phyloP scores from a whole-genome alignment of 2,797 vertebrate genomes.

The Carapus acus region DNA sequence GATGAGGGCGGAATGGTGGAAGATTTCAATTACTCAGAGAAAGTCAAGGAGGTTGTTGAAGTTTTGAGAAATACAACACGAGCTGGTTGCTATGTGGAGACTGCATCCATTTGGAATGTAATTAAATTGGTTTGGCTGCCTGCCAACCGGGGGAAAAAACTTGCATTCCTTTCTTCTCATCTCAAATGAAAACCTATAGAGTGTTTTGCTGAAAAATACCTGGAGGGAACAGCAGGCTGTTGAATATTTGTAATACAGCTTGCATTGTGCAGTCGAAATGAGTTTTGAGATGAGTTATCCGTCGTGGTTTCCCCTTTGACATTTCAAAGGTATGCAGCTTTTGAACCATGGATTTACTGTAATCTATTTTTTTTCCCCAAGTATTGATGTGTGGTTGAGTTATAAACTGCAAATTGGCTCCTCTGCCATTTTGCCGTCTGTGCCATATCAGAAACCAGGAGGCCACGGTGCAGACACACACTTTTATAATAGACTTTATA shows the following conservation, averaged over 20 bases:
- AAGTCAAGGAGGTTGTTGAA: constrained; percentile 68
- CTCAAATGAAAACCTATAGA: constrained; percentile 67
- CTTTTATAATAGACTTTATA: constrained; percentile 59
- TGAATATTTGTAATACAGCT: constrained; percentile 71
- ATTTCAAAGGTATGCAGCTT: constrained; percentile 73
- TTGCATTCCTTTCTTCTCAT: constrained; percentile 54
- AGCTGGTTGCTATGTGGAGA: constrained; percentile 59
- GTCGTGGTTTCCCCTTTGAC: constrained; percentile 71
- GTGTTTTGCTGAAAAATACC: constrained; percentile 69
- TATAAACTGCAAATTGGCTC: constrained; percentile 75
- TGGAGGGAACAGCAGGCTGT: constrained; percentile 63
- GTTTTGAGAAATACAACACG: constrained; percentile 64
- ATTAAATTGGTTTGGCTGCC: constrained; percentile 67
- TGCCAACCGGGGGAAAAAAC: constrained; percentile 52
- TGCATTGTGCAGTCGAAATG: constrained; percentile 70
- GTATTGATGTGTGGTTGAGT: constrained; percentile 74
- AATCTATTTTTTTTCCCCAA: constrained; percentile 67
- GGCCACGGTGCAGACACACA: constrained; percentile 40
- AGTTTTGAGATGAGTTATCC: constrained; percentile 74
- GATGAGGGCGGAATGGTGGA: constrained; percentile 55
- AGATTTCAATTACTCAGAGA: constrained; percentile 68
- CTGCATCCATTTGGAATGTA: constrained; percentile 69
- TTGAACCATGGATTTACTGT: constrained; percentile 72
- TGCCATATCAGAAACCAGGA: constrained; percentile 58
- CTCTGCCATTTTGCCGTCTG: constrained; percentile 52